A percentile compares a stretch with the other conserved stretches of the same genome.
phyloP scores from a whole-genome alignment of 2,888 invertebrate species.

The Escarpia spicata region DNA sequence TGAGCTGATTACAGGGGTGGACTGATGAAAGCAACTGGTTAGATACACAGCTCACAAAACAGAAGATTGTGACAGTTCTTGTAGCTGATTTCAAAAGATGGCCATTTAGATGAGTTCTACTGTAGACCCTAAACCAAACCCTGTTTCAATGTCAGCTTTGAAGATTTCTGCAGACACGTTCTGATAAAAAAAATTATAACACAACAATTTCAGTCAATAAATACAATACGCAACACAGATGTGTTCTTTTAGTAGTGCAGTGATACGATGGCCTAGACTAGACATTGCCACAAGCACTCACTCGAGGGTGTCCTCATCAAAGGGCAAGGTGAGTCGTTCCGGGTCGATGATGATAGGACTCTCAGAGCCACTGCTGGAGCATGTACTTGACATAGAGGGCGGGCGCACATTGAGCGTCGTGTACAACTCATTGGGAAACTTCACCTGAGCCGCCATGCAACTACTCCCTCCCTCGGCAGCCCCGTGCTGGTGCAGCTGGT shows the following conservation, averaged over 20 bases:
- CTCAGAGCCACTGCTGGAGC: conserved; percentile 61
- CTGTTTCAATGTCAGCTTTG: too few species aligned
- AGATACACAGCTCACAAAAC: too few species aligned
- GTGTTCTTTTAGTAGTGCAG: not conserved
- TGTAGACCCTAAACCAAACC: too few species aligned
- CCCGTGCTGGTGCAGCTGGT: conserved; percentile 40
- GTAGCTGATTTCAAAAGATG: too few species aligned
- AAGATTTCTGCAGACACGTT: too few species aligned
- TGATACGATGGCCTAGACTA: not conserved
- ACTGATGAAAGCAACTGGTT: too few species aligned
- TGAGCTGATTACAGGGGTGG: too few species aligned
- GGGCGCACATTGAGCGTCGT: conserved; percentile 57
- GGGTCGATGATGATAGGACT: conserved; percentile 59
- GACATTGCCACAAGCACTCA: conserved; percentile 29
- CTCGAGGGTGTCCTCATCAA: conserved; percentile 39
- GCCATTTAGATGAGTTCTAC: too few species aligned
- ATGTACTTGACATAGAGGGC: conserved; percentile 63
- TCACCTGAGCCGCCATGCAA: not conserved
- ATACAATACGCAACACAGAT: too few species aligned
- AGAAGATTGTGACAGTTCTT: too few species aligned
- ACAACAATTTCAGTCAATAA: too few species aligned
- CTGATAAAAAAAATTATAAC: too few species aligned
- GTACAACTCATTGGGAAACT: not conserved
- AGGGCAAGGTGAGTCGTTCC: conserved; percentile 45
- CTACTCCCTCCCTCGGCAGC: not conserved